Conservation (phyloP, 2,888 invertebrate genomes). For the Stenoptilia bipunctidactyla region DNA sequence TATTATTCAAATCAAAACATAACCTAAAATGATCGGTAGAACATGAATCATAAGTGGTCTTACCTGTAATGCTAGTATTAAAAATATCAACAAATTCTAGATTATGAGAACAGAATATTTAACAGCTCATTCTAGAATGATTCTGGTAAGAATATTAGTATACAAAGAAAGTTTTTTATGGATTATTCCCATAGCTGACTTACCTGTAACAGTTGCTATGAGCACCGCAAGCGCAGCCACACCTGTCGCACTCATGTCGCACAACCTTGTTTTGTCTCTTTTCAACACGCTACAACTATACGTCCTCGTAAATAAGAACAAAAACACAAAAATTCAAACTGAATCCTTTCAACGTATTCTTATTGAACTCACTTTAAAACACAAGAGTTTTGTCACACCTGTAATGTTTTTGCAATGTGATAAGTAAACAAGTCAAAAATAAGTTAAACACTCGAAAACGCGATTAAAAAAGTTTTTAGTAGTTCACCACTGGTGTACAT, state of each 20-base stretch:
- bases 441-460: constrained; percentile 30
- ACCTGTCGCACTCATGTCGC: constrained; percentile 59
- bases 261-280: constrained; percentile 61
- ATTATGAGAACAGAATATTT: neutral
- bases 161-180: neutral
- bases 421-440: constrained; percentile 41
- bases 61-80: constrained; percentile 25
- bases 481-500: constrained; percentile 39
- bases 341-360: constrained; percentile 15
- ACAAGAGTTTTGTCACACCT: constrained; percentile 54
- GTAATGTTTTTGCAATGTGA: constrained; percentile 15
- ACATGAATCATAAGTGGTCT: constrained; percentile 24
- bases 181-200: constrained; percentile 13
- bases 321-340: constrained; percentile 49
- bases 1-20: constrained; percentile 22
- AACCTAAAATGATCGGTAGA: constrained; percentile 23
- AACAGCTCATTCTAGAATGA: neutral
- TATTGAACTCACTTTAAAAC: constrained; percentile 35
- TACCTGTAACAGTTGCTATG: constrained; percentile 61
- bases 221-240: constrained; percentile 56
- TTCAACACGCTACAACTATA: constrained; percentile 44
- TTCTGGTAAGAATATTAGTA: neutral
- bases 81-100: constrained; percentile 14
- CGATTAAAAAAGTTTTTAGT: constrained; percentile 28
- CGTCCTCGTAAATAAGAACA: constrained; percentile 43